Conservation (phyloP, 1,140 invertebrate species). For the Zaprionus camerounensis region DNA sequence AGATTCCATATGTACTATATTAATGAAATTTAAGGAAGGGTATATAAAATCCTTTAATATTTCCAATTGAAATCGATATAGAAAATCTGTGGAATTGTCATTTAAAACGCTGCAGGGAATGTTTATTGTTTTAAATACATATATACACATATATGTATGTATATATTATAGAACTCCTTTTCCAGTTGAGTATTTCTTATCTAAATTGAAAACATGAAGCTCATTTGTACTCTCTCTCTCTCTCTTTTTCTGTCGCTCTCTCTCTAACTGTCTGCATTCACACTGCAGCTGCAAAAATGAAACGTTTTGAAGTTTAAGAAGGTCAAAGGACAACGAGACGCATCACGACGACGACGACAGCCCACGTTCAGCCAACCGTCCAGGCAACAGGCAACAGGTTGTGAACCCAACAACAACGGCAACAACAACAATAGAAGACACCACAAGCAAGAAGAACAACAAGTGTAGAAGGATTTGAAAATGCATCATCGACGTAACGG, state of each 20-base stretch:
- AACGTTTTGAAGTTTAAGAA: conserved; percentile 32
- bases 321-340: conserved; percentile 10
- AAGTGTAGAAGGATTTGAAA: not conserved
- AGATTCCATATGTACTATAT: too few species aligned
- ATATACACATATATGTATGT: too few species aligned
- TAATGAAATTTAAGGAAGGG: too few species aligned
- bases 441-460: conserved; percentile 7
- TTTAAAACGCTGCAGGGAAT: too few species aligned
- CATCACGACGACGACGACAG: conserved; percentile 4
- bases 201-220: not conserved
- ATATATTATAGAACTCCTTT: too few species aligned
- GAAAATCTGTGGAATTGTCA: too few species aligned
- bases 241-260: not conserved
- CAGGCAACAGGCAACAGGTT: conserved; percentile 60
- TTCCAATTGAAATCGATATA: too few species aligned
- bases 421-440: not conserved
- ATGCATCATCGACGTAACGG: conserved; percentile 41
- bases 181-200: not conserved
- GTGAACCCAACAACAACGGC: conserved; percentile 17
- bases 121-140: too few species aligned
- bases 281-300: conserved; percentile 38
- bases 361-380: conserved; percentile 26
- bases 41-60: too few species aligned
- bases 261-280: not conserved
- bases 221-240: conserved; percentile 2